phyloP scores from a whole-genome alignment of 2,113 vertebrate genomes.

The Catharus bicknelli region DNA sequence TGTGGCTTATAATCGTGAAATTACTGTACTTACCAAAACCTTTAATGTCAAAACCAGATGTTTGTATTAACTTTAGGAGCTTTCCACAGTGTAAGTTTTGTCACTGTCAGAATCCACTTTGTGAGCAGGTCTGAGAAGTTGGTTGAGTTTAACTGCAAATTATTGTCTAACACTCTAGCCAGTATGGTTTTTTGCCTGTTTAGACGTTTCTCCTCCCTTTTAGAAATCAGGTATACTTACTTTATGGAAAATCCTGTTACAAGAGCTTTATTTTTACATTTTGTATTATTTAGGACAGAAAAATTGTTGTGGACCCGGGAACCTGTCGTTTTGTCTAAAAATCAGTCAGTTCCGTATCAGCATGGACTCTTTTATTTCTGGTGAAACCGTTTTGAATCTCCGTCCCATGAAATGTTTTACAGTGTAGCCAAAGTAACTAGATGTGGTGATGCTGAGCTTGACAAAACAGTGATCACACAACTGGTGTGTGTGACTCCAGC shows the following conservation, averaged over 20 bases:
- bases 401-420: neutral
- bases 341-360: neutral
- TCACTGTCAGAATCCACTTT: neutral
- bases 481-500: neutral
- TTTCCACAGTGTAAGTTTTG: constrained; percentile 17
- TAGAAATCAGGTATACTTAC: constrained; percentile 1
- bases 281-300: constrained; percentile 35
- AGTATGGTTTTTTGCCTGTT: neutral
- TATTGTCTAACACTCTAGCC: constrained; percentile 21
- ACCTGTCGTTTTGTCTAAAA: constrained; percentile 29
- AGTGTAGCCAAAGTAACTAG: constrained; percentile 16
- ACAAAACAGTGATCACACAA: neutral
- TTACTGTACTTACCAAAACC: neutral
- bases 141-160: constrained; percentile 25
- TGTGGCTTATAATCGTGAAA: too few species aligned
- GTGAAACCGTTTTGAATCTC: neutral
- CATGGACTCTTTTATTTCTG: neutral
- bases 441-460: neutral
- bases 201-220: constrained; percentile 3
- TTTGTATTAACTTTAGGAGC: neutral
- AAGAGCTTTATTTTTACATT: neutral
- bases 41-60: constrained; percentile 46
- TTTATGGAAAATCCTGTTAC: constrained; percentile 20
- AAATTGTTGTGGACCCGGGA: neutral
- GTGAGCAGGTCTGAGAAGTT: constrained; percentile 9